Percentiles rank a stretch among this genome's conserved stretches.
Evolutionary conservation across 2,888 invertebrate genomes (phyloP).

Genomic region (Euclidia mi): DNA sequence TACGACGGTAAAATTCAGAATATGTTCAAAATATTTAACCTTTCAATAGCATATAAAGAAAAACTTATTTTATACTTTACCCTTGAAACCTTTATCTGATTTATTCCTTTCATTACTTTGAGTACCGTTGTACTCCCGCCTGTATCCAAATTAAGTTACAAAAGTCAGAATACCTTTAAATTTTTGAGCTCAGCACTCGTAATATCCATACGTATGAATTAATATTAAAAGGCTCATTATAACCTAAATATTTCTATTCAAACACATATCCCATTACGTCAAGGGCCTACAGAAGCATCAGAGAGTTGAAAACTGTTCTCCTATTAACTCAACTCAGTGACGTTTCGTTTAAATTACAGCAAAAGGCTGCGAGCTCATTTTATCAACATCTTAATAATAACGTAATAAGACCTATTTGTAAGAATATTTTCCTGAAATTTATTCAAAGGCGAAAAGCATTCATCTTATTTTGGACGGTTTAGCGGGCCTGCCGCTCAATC

Average conservation of each 20-base stretch:
- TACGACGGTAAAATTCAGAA: too few relatives aligned
- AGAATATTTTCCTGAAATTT: constrained; percentile 46
- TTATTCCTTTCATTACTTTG: too few relatives aligned
- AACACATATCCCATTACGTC: neutral
- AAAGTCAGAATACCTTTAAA: too few relatives aligned
- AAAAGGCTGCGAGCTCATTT: constrained; percentile 24
- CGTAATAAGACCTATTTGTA: constrained; percentile 47
- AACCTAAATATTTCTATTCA: neutral
- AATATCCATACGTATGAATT: too few relatives aligned
- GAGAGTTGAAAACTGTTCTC: neutral
- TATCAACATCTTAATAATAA: constrained; percentile 38
- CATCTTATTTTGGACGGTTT: constrained; percentile 48
- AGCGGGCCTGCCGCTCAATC: constrained; percentile 36
- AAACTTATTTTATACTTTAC: too few relatives aligned
- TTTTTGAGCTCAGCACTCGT: too few relatives aligned
- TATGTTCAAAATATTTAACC: too few relatives aligned
- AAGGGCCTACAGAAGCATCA: neutral
- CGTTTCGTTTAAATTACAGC: constrained; percentile 26
- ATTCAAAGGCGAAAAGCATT: constrained; percentile 46
- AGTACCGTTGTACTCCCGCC: too few relatives aligned
- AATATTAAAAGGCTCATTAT: neutral
- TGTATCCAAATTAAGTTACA: too few relatives aligned
- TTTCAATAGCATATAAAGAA: too few relatives aligned
- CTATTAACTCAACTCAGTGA: constrained; percentile 5
- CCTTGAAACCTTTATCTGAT: too few relatives aligned